A percentile compares a stretch with the other conserved stretches of the same genome.
Conservation (phyloP, 2,888 invertebrate genomes). For the Nymphalis polychloros region DNA sequence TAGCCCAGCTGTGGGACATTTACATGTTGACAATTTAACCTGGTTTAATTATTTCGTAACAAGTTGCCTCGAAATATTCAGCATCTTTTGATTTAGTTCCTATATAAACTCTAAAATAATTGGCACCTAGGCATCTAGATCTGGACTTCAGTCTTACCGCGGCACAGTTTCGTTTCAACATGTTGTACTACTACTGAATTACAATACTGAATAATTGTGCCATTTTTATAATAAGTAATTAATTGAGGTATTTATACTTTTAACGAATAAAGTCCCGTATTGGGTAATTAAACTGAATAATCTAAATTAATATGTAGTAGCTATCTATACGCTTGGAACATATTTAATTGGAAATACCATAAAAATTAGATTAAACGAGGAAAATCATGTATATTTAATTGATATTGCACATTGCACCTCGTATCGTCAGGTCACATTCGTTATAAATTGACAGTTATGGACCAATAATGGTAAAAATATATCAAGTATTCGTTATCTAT, state of each 20-base stretch:
- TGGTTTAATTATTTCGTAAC: no score
- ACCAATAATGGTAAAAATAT: conserved; percentile 15
- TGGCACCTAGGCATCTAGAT: no score
- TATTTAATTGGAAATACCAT: conserved; percentile 46
- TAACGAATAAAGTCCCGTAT: background rate
- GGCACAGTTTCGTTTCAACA: no score
- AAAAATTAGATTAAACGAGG: conserved; percentile 45
- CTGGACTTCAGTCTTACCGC: no score
- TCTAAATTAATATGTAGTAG: conserved; percentile 29
- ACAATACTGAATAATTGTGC: no score
- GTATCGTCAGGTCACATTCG: conserved; percentile 27
- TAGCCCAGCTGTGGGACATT: no score
- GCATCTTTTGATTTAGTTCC: no score
- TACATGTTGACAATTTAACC: no score
- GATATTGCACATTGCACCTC: conserved; percentile 22
- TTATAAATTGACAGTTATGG: conserved; percentile 25
- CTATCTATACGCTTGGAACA: conserved; percentile 44
- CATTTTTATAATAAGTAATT: background rate
- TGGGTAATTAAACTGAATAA: conserved; percentile 18
- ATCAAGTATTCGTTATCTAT: background rate
- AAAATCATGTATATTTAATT: conserved; percentile 38
- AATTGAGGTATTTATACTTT: background rate
- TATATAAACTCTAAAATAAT: no score
- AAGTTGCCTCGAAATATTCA: no score
- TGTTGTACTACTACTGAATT: no score